Conservation (phyloP, 2,113 vertebrate genomes). For the Phasianus colchicus region DNA sequence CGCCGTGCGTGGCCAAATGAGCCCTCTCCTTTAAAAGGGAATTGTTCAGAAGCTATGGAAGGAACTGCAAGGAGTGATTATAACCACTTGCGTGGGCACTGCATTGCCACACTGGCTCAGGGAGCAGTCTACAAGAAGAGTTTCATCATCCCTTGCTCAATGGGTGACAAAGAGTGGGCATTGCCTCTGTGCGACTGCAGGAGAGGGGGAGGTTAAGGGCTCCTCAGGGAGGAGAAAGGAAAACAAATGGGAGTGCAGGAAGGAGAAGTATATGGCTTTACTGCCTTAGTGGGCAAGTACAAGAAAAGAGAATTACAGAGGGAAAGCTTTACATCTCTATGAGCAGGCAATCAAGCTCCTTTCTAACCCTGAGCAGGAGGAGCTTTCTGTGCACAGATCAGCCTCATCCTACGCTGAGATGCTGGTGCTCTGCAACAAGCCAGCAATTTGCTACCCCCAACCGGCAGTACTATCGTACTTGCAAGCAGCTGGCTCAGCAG, state of each 20-base stretch:
- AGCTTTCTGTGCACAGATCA: background rate
- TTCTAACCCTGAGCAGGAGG: background rate
- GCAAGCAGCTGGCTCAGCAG: background rate
- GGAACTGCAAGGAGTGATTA: background rate
- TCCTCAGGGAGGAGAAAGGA: constrained; percentile 44
- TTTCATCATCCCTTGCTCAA: background rate
- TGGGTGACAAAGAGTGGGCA: background rate
- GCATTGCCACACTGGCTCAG: background rate
- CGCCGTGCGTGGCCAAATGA: no score
- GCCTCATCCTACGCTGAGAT: background rate
- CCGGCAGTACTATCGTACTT: background rate
- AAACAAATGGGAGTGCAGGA: constrained; percentile 44
- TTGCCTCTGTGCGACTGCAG: background rate
- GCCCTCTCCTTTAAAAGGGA: background rate
- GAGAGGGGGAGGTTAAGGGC: constrained; percentile 29
- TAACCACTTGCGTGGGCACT: background rate
- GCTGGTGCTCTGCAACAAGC: background rate
- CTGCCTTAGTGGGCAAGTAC: constrained; percentile 58
- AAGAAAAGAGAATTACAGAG: constrained; percentile 56
- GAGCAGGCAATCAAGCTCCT: constrained; percentile 44
- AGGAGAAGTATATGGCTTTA: constrained; percentile 67
- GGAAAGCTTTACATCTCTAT: constrained; percentile 55
- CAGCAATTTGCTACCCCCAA: background rate
- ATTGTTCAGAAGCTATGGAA: background rate
- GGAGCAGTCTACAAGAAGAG: rapidly evolving